Conservation (phyloP, 2,113 vertebrate species). For the Xenopus borealis region DNA sequence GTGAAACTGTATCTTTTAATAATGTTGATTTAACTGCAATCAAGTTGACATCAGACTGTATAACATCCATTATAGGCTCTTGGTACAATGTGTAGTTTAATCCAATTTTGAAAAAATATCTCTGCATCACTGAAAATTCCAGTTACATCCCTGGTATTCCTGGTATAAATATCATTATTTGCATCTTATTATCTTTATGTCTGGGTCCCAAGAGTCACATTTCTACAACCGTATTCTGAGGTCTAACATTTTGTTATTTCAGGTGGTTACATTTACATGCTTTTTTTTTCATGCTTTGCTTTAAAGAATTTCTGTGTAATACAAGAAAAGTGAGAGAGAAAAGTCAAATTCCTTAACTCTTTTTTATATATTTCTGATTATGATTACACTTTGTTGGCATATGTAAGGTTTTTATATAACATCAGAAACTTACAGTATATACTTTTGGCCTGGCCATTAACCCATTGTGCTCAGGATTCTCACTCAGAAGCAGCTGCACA, state of each 20-base stretch:
- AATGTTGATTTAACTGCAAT: background rate
- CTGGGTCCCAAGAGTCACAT: constrained; percentile 46
- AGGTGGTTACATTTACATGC: constrained; percentile 34
- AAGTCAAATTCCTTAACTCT: background rate
- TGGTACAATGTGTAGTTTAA: background rate
- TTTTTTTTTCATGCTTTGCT: too few species aligned
- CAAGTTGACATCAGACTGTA: background rate
- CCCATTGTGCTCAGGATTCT: too few species aligned
- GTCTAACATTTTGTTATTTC: constrained; percentile 53
- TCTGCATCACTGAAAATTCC: background rate
- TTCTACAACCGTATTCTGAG: constrained; percentile 48
- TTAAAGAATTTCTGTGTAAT: constrained; percentile 13
- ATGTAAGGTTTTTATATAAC: background rate
- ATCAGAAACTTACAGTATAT: too few species aligned
- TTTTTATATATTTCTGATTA: background rate
- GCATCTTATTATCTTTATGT: constrained; percentile 34
- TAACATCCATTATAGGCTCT: background rate
- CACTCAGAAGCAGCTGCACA: too few species aligned
- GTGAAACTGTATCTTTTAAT: background rate
- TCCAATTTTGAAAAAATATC: background rate
- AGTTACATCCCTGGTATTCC: constrained; percentile 26
- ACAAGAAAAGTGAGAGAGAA: constrained; percentile 13
- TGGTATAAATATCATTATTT: constrained; percentile 14
- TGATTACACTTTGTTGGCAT: background rate
- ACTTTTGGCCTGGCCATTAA: too few species aligned